A percentile compares a stretch with the other conserved stretches of the same genome.
phyloP scores from a whole-genome alignment of 2,888 invertebrate species.

The Panzeria rudis region DNA sequence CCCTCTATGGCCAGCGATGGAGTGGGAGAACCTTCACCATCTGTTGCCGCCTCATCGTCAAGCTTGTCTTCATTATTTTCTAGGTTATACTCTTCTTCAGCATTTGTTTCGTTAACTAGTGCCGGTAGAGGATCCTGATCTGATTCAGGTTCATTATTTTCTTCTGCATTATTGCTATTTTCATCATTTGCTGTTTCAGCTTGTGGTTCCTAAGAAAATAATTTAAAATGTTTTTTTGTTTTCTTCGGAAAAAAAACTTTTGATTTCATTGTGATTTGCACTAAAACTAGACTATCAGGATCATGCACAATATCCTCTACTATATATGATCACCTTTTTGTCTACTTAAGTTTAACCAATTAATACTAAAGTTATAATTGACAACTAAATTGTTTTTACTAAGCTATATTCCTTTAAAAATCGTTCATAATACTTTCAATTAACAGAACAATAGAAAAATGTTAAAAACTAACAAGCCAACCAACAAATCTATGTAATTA shows the following conservation, averaged over 20 bases:
- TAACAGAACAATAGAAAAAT: too few species aligned
- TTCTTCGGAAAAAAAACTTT: constrained; percentile 42
- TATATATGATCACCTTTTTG: not conserved
- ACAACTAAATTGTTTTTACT: too few species aligned
- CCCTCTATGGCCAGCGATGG: constrained; percentile 83
- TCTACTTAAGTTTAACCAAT: not conserved
- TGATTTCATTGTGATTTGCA: constrained; percentile 15
- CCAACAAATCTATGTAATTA: too few species aligned
- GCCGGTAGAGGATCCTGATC: not conserved
- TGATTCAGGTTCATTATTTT: not conserved
- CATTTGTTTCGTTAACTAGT: not conserved
- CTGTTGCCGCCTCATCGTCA: constrained; percentile 51
- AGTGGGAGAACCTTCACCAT: constrained; percentile 79
- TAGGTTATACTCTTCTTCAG: constrained; percentile 6
- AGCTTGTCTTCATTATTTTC: constrained; percentile 30
- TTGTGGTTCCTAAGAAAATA: constrained; percentile 64
- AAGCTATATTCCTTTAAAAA: too few species aligned
- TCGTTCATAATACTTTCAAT: too few species aligned
- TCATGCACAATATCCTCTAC: constrained; percentile 23
- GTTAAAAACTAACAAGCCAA: too few species aligned
- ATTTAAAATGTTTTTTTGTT: constrained; percentile 45
- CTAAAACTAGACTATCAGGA: constrained; percentile 11
- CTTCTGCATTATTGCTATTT: not conserved
- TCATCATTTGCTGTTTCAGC: constrained; percentile 4
- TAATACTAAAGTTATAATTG: not conserved